These are phyloP conservation scores for Electrophaes corylata DNA, from an alignment of 2,888 invertebrate genomes.

Conservation along the genomic window DNA sequence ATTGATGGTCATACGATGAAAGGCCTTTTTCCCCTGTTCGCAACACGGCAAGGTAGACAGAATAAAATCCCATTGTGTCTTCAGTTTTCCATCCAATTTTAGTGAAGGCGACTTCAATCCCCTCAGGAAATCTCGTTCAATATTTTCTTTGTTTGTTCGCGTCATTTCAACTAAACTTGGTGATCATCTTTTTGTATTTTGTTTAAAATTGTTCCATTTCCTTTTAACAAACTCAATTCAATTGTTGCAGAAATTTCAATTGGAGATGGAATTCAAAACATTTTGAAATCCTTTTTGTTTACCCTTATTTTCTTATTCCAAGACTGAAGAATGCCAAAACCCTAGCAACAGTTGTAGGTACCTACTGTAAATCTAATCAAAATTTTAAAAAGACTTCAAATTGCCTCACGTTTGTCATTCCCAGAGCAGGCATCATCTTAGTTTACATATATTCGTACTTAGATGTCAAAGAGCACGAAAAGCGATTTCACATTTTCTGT, in stretches of 20 bases:
- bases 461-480: no score
- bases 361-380: no score
- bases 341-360: not conserved
- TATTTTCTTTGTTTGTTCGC: slow-evolving; percentile 67
- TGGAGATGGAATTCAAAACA: slow-evolving; percentile 7
- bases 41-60: slow-evolving; percentile 50
- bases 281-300: not conserved
- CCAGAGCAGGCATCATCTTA: no score
- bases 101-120: slow-evolving; percentile 65
- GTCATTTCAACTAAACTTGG: slow-evolving; percentile 52
- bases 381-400: no score
- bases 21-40: slow-evolving; percentile 37
- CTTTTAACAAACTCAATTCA: slow-evolving; percentile 26
- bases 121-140: slow-evolving; percentile 69
- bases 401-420: no score
- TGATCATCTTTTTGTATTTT: slow-evolving; percentile 32
- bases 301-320: not conserved
- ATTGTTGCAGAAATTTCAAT: slow-evolving; percentile 20
- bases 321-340: not conserved
- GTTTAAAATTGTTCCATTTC: slow-evolving; percentile 20
- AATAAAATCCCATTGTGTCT: slow-evolving; percentile 63
- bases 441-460: no score
- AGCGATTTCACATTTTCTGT: no score
- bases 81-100: slow-evolving; percentile 72
- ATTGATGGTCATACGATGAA: slow-evolving; percentile 56